These are phyloP conservation scores for Apostichopus japonicus DNA, from an alignment of 35 echinoderm and acorn worm genomes.

Conservation along the genomic window DNA sequence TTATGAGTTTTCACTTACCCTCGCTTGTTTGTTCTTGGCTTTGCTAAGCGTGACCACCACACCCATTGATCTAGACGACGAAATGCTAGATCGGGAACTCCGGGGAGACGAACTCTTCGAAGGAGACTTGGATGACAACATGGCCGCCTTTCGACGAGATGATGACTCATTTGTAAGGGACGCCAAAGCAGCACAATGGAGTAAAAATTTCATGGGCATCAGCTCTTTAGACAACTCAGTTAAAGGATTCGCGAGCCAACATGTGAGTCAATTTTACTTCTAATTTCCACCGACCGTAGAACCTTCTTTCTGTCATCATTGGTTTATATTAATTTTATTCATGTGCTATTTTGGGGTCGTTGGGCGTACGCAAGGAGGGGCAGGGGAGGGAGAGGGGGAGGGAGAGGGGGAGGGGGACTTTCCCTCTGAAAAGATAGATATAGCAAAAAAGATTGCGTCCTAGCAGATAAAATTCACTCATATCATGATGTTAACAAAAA, in stretches of 20 bases:
- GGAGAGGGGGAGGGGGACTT: no score
- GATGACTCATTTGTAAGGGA: constrained; percentile 18
- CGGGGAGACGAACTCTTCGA: constrained; percentile 10
- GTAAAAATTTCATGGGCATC: constrained; percentile 42
- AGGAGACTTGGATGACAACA: background rate
- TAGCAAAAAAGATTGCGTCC: no score
- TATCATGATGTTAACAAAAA: no score
- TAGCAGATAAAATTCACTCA: no score
- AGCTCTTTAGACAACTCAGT: constrained; percentile 27
- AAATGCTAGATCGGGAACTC: constrained; percentile 23
- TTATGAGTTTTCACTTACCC: background rate
- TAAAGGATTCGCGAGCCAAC: constrained; percentile 16
- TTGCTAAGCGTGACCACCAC: constrained; percentile 10
- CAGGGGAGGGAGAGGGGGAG: no score
- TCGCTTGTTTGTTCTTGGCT: constrained; percentile 15
- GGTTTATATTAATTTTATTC: no score
- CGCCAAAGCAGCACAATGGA: constrained; percentile 47
- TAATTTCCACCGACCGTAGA: no score
- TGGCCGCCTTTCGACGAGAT: background rate
- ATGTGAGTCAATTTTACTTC: background rate
- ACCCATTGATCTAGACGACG: constrained; percentile 10
- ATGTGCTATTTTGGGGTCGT: no score
- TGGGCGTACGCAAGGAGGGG: no score
- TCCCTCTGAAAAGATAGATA: no score
- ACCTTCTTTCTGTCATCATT: no score